Percentiles rank a stretch among this genome's conserved stretches.
Evolutionary conservation across 2,888 invertebrate species (phyloP).

Genomic region (Orthosia incerta): DNA sequence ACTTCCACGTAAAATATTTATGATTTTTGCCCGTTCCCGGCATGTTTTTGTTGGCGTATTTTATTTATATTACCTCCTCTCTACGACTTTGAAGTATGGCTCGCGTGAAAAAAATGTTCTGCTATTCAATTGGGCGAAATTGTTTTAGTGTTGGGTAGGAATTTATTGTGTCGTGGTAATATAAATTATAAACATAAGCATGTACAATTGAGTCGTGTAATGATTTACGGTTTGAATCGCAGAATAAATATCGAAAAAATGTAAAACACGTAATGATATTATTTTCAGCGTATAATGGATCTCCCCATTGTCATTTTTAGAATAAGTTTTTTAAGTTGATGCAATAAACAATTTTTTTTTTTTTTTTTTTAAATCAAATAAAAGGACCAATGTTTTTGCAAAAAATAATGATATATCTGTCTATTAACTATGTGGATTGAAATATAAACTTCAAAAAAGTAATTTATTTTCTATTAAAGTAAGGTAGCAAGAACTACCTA

Average conservation of each 20-base stretch:
- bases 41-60: conserved; percentile 71
- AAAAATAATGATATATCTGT: conserved; percentile 5
- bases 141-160: conserved; percentile 29
- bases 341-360: too few species aligned
- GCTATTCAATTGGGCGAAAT: conserved; percentile 35
- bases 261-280: not conserved
- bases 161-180: conserved; percentile 8
- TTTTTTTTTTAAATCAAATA: conserved; percentile 16
- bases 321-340: too few species aligned
- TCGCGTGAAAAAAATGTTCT: conserved; percentile 29
- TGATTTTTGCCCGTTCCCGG: conserved; percentile 73
- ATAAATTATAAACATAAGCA: not conserved
- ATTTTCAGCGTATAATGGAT: not conserved
- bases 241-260: conserved; percentile 8
- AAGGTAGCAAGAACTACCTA: conserved; percentile 3
- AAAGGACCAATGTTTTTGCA: not conserved
- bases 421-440: not conserved
- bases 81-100: conserved; percentile 56
- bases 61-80: conserved; percentile 72
- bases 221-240: not conserved
- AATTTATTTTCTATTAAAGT: not conserved
- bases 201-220: not conserved
- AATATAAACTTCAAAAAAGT: not conserved
- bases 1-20: conserved; percentile 83
- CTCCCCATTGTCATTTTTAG: too few species aligned